Evolutionary conservation across 2,888 invertebrate species (phyloP).

Genomic region (Embidobia sp.): DNA sequence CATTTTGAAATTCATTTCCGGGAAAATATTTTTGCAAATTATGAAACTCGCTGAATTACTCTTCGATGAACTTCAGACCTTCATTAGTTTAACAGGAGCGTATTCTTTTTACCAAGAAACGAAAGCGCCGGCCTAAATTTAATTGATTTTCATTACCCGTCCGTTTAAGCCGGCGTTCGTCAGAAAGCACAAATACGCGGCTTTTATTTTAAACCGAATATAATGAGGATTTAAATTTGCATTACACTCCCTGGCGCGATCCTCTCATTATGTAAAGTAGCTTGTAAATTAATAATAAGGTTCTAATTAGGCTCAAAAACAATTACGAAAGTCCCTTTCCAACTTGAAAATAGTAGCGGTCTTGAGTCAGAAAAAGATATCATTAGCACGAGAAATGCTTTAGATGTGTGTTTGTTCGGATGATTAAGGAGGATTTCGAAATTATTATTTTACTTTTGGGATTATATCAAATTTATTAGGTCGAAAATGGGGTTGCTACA

Average conservation of each 20-base stretch:
- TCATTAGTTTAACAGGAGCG: neutral
- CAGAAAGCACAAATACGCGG: constrained; percentile 10
- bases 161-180: constrained; percentile 1
- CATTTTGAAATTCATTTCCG: no score
- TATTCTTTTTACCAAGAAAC: constrained; percentile 5
- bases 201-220: constrained; percentile 1
- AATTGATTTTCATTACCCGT: constrained; percentile 19
- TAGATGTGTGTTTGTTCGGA: constrained; percentile 14
- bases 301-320: constrained; percentile 56
- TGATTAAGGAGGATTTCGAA: no score
- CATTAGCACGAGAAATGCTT: constrained; percentile 33
- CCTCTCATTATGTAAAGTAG: constrained; percentile 52
- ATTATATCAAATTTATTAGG: no score
- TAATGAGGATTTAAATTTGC: constrained; percentile 38
- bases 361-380: constrained; percentile 33
- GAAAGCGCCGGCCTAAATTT: constrained; percentile 3
- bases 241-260: constrained; percentile 37
- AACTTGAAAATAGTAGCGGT: constrained; percentile 25
- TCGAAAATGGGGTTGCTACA: no score
- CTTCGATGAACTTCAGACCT: neutral
- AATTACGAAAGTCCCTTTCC: constrained; percentile 50
- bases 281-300: constrained; percentile 58
- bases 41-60: neutral
- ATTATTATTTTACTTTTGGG: no score
- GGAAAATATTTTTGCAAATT: no score